phyloP scores from a whole-genome alignment of 2,888 invertebrate species.

The Dysmachus trigonus region DNA sequence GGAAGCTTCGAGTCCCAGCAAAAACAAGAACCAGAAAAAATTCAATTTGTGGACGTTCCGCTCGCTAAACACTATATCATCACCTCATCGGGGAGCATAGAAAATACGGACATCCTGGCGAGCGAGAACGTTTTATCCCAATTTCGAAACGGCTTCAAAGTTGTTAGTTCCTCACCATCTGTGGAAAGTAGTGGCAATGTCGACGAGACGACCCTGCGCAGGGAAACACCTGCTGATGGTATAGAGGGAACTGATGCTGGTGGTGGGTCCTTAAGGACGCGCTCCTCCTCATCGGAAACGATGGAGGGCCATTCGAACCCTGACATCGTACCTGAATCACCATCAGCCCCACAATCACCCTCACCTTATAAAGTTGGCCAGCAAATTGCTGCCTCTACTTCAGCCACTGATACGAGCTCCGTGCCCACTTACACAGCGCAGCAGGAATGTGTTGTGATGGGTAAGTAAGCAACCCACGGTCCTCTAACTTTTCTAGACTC shows the following conservation, averaged over 20 bases:
- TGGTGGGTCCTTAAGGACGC: background rate
- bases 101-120: slow-evolving; percentile 48
- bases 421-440: slow-evolving; percentile 52
- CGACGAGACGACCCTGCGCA: background rate
- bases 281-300: slow-evolving; percentile 13
- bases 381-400: background rate
- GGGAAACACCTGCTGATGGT: background rate
- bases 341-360: background rate
- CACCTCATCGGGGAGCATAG: slow-evolving; percentile 51
- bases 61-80: slow-evolving; percentile 51
- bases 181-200: background rate
- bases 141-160: slow-evolving; percentile 43
- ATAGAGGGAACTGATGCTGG: background rate
- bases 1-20: background rate
- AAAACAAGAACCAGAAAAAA: slow-evolving; percentile 41
- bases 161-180: slow-evolving; percentile 16
- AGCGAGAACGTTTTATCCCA: slow-evolving; percentile 50
- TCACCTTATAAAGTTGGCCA: background rate
- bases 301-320: background rate
- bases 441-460: slow-evolving; percentile 64
- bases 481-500: background rate
- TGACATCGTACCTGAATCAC: background rate
- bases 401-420: background rate
- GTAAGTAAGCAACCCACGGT: slow-evolving; percentile 56
- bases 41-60: slow-evolving; percentile 50